Percentiles rank a stretch among this genome's conserved stretches.
phyloP scores from a whole-genome alignment of 2,888 invertebrate species.

The Agrotis exclamationis region DNA sequence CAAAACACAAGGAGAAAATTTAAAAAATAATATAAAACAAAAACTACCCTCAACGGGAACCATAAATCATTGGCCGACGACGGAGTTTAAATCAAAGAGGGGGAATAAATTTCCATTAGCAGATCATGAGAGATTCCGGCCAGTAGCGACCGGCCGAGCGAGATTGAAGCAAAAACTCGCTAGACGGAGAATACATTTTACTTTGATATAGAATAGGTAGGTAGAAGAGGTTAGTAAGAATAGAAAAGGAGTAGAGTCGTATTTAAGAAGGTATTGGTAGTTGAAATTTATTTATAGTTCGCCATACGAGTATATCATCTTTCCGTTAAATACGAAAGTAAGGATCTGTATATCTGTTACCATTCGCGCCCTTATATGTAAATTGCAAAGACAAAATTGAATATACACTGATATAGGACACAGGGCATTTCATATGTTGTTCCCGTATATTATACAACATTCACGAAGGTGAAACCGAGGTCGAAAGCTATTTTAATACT shows the following conservation, averaged over 20 bases:
- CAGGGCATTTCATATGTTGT: no score
- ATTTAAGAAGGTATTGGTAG: neutral
- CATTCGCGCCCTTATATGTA: no score
- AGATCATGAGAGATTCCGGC: constrained; percentile 69
- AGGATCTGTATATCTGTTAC: no score
- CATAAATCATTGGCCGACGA: constrained; percentile 71
- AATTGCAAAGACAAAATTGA: no score
- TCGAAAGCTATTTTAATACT: no score
- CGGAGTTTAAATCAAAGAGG: constrained; percentile 74
- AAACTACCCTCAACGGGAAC: constrained; percentile 59
- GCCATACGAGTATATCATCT: neutral
- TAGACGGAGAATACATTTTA: constrained; percentile 54
- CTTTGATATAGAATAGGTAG: constrained; percentile 4
- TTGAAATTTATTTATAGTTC: neutral
- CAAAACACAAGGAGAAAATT: neutral
- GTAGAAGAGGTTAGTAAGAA: constrained; percentile 1
- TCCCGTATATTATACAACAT: no score
- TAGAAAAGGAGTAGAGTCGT: constrained; percentile 11
- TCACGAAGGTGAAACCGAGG: no score
- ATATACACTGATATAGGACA: no score
- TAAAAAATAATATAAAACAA: constrained; percentile 18
- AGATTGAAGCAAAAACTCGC: constrained; percentile 57
- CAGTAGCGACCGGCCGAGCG: constrained; percentile 58
- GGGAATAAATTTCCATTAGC: constrained; percentile 77
- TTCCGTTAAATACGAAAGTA: no score